phyloP scores from a whole-genome alignment of 2,888 invertebrate species.

The Tuta absoluta region DNA sequence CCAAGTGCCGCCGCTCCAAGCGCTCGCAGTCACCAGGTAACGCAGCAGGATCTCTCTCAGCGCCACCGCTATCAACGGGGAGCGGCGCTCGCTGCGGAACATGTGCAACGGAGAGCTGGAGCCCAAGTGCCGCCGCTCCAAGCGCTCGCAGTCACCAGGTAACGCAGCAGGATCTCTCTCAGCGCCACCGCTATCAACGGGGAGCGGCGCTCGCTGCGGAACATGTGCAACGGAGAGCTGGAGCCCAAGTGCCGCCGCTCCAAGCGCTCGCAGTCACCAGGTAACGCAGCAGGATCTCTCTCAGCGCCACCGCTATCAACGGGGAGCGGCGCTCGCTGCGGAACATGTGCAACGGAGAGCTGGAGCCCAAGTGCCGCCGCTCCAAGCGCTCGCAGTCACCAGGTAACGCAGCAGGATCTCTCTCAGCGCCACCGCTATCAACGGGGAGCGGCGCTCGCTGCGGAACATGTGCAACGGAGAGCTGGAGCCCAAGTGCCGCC shows the following conservation, averaged over 20 bases:
- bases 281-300: no score
- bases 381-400: constrained; percentile 60
- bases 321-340: constrained; percentile 65
- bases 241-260: constrained; percentile 55
- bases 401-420: no score
- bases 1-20: constrained; percentile 53
- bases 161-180: no score
- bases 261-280: constrained; percentile 57
- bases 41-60: no score
- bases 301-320: constrained; percentile 70
- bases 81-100: constrained; percentile 63
- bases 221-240: constrained; percentile 66
- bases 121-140: constrained; percentile 52
- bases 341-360: constrained; percentile 68
- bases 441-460: constrained; percentile 65
- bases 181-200: constrained; percentile 71
- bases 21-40: constrained; percentile 56
- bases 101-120: constrained; percentile 67
- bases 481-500: constrained; percentile 51
- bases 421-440: constrained; percentile 68
- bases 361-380: constrained; percentile 53
- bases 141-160: constrained; percentile 55
- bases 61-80: constrained; percentile 70
- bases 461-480: constrained; percentile 69
- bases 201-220: constrained; percentile 64